Base-by-base conservation (phyloP, 1,140 invertebrate genomes). In the Leptinotarsa texana region DNA sequence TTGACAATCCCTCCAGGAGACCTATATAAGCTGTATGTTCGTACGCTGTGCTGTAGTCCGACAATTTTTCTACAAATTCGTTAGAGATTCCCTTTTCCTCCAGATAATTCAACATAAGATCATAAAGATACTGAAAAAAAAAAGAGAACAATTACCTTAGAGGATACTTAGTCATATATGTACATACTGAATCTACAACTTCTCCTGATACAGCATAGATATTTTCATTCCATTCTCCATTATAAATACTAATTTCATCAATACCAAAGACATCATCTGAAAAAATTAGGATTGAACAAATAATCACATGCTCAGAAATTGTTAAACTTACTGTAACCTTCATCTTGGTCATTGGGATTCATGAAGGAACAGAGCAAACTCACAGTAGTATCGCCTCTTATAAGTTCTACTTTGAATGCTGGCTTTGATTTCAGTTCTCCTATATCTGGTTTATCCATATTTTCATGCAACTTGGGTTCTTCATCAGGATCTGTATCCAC, bases 11-110 rank as follows among this genome's bases (percentile, higher is more conserved):
- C 85, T 96, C 93, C 22, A 98, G 87, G 17, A 98, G 87, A 66
- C 91, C 90, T 80, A 98, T 93, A 83, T 98, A 98, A 2, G 93
- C 91, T 3, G 90, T 88, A 82, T 98, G 96, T 86, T 98, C 97
- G 82, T 98, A 97, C 17, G 88, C 89, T 3, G 96, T 98, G 82
- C 94, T 94, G 77, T 95, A 91, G 63, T 95, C 91, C 0, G 93
- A 90, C 1, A 98, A 80, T 84, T 97, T 94, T 72, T 95, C 92
- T 13, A 92, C 93, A 87, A 98, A 98, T 77, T 96, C 94, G 84
- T 97, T 96, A 74, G 92, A 93, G 73, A 98, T 89, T 42, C 96
- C 96, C 81, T 97, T 95, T 82, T 98, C 96, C 84, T 98, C 96
- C 69, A 98, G 87, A 74, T 95, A 89, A 82, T 97, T 97, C 93